These are phyloP conservation scores for Cirrhinus molitorella DNA, from an alignment of 2,797 vertebrate species.

Conservation along the genomic window DNA sequence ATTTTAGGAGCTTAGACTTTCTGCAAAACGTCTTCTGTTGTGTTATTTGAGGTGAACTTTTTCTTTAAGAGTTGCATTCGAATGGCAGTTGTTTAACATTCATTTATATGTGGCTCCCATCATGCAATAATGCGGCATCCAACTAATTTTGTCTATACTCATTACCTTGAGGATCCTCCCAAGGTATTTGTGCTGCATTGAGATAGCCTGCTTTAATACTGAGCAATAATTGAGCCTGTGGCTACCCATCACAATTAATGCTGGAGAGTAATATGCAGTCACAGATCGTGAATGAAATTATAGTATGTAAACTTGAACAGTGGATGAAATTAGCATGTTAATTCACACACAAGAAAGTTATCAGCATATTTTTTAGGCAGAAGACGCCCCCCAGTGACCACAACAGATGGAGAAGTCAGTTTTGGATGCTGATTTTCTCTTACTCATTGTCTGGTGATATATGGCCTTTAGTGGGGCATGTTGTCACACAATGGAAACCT, in stretches of 20 bases:
- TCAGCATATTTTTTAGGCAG: constrained; percentile 63
- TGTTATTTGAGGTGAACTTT: background rate
- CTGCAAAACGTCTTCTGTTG: background rate
- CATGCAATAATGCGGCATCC: background rate
- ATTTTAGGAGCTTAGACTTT: background rate
- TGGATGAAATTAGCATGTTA: constrained; percentile 23
- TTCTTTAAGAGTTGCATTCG: background rate
- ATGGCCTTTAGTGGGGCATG: background rate
- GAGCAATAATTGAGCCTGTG: constrained; percentile 27
- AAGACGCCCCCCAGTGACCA: constrained; percentile 75
- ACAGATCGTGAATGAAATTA: background rate
- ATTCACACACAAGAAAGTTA: constrained; percentile 1
- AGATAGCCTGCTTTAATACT: constrained; percentile 21
- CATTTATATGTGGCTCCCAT: background rate
- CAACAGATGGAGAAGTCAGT: constrained; percentile 42
- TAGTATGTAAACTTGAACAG: constrained; percentile 8
- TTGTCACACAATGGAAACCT: background rate
- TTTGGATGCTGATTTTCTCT: background rate
- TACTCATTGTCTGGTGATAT: background rate
- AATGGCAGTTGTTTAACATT: background rate
- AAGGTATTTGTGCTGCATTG: constrained; percentile 13
- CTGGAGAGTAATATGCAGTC: constrained; percentile 5
- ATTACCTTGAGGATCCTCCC: constrained; percentile 21
- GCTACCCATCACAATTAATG: constrained; percentile 14
- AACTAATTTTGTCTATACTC: background rate